Evolutionary conservation across 2,888 invertebrate species (phyloP).

Genomic region (Ametastegia equiseti): DNA sequence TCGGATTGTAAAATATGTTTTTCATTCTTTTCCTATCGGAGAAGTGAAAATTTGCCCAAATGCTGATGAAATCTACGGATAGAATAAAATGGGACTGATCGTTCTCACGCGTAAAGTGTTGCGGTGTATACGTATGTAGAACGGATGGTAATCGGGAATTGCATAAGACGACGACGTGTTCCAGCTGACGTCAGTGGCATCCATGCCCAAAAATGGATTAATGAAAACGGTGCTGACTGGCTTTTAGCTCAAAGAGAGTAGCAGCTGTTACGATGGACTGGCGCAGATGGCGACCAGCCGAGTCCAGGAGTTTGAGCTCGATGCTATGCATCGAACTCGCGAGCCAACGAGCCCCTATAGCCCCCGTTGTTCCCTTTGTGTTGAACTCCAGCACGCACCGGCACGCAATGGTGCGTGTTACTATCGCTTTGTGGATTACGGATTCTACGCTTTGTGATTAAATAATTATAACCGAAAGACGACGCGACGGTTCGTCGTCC

Average conservation of each 20-base stretch:
- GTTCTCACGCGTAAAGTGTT: too few species aligned
- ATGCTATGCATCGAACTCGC: neutral
- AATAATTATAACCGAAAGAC: slow-evolving; percentile 14
- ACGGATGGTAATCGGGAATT: too few species aligned
- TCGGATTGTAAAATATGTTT: too few species aligned
- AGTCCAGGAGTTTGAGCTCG: slow-evolving; percentile 6
- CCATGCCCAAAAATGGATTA: slow-evolving; percentile 5
- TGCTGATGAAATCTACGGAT: too few species aligned
- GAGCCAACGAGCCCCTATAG: neutral
- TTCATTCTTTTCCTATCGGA: too few species aligned
- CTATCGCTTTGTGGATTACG: slow-evolving; percentile 5
- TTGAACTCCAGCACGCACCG: neutral
- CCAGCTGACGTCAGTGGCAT: neutral
- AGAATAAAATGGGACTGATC: too few species aligned
- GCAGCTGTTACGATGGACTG: neutral
- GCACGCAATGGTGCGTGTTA: slow-evolving; percentile 31
- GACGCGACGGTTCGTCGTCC: neutral
- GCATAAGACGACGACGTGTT: neutral
- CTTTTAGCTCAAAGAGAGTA: neutral
- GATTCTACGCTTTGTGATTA: slow-evolving; percentile 18
- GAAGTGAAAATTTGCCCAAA: too few species aligned
- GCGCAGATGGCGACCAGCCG: slow-evolving; percentile 42
- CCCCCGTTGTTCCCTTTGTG: slow-evolving; percentile 27
- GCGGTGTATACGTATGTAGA: too few species aligned
- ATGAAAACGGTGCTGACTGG: neutral